A percentile compares a stretch with the other conserved stretches of the same genome.
Evolutionary conservation across 2,888 invertebrate genomes (phyloP).

Genomic region (Actias luna): DNA sequence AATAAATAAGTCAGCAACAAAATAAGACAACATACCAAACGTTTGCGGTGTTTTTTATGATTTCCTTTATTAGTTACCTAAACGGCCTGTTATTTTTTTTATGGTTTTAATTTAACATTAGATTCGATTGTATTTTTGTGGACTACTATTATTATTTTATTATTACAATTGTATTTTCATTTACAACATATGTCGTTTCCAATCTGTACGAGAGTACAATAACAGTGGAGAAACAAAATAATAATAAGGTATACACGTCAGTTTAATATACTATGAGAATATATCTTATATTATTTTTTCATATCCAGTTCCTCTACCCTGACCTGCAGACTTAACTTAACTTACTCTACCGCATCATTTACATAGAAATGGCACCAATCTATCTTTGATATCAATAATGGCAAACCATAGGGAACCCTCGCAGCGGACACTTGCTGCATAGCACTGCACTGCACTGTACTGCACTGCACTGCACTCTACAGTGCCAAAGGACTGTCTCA

Average conservation of each 20-base stretch:
- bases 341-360: slow-evolving; percentile 78
- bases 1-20: too few species aligned
- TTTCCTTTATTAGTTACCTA: too few species aligned
- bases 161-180: too few species aligned
- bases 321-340: slow-evolving; percentile 80
- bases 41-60: too few species aligned
- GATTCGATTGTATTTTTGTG: too few species aligned
- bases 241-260: slow-evolving; percentile 57
- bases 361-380: slow-evolving; percentile 81
- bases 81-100: too few species aligned
- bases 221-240: slow-evolving; percentile 53
- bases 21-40: too few species aligned
- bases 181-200: too few species aligned
- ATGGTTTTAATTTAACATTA: too few species aligned
- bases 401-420: slow-evolving; percentile 80
- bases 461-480: slow-evolving; percentile 26
- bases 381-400: slow-evolving; percentile 82
- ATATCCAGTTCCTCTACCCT: slow-evolving; percentile 76
- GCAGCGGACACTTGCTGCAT: slow-evolving; percentile 65
- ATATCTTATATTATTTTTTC: slow-evolving; percentile 68
- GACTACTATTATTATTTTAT: too few species aligned
- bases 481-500: slow-evolving; percentile 62
- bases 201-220: too few species aligned
- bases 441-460: too few species aligned
- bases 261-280: slow-evolving; percentile 59